Evolutionary conservation across 1,140 invertebrate genomes (phyloP).

Genomic region (Leptonema lineaticorne): DNA sequence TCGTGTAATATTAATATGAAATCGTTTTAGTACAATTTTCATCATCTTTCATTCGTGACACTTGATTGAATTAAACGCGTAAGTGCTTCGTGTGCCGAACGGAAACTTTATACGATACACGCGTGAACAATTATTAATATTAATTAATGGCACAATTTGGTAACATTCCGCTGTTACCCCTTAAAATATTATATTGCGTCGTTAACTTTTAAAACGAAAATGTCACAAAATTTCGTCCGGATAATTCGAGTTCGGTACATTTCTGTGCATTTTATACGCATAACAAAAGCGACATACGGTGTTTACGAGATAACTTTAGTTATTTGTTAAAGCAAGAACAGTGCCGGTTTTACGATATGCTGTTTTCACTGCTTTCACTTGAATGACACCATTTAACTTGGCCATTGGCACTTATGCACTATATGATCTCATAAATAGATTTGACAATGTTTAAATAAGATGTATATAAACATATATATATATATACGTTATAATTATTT

Average conservation of each 20-base stretch:
- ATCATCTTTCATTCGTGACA: too few relatives aligned
- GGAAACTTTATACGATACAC: too few relatives aligned
- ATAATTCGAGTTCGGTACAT: not conserved
- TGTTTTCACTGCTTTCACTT: not conserved
- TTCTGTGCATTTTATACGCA: not conserved
- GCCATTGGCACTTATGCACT: not conserved
- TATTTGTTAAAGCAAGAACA: conserved; percentile 12
- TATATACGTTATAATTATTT: too few relatives aligned
- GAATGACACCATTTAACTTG: not conserved
- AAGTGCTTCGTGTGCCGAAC: too few relatives aligned
- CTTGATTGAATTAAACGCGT: too few relatives aligned
- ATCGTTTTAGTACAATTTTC: too few relatives aligned
- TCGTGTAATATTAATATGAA: too few relatives aligned
- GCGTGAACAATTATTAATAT: too few relatives aligned
- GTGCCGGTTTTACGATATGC: not conserved
- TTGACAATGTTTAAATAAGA: not conserved
- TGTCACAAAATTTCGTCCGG: not conserved
- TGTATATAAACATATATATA: not conserved
- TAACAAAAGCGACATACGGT: not conserved
- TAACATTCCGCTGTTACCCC: too few relatives aligned
- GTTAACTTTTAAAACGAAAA: conserved; percentile 1
- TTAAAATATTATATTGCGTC: too few relatives aligned
- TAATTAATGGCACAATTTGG: too few relatives aligned
- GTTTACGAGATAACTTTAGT: conserved; percentile 11
- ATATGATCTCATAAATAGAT: not conserved